Evolutionary conservation across 2,113 vertebrate species (phyloP), one percentile per base, ranked within the genome.

Genomic region (Nicator chloris): DNA sequence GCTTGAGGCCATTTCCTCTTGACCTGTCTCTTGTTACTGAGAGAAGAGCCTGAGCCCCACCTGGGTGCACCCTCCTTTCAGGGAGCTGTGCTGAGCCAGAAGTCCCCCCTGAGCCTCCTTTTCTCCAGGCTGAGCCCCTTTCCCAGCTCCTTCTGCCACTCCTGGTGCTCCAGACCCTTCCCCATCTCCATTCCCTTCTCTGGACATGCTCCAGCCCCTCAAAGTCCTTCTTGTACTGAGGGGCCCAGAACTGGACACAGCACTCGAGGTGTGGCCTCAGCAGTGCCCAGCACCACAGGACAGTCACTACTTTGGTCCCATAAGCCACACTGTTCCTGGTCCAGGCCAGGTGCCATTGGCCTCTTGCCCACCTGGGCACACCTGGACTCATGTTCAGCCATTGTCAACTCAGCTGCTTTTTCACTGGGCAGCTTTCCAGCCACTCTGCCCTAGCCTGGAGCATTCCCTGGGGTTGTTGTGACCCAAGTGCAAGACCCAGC

Each of bases 31-130:
- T 33, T 31, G 4, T 42, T 31, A 9, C 16, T 35, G 30, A 4
- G 13, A 68, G n/a, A 4, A 59, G 21, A 76, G 21, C 47, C 9
- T 0, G 0, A 47, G 0, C 4, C 7, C 6, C 31, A 3, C 4
- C 27, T 1, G 3, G 24, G 30, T 60, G 24, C 4, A 4, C 7
- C 17, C 49, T 71, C 57, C 57, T 61, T 33, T 22, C 78, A 54
- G 69, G 76, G 14, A 75, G 11, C 7, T 89, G 14, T 11, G 63
- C 9, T 53, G n/a, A 40, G 24, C 5, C 7, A 47, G 0, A 9
- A 31, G 3, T 20, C 1, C 17, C 30, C 3, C 6, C 21, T 10
- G 39, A 53, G 5, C 30, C 45, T 47, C 11, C n/a, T 35, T 22
- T 66, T 26, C 30, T 53, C 20, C 61, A 82, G 30, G n/a, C 9